Evolutionary conservation across 1,140 invertebrate genomes (phyloP), one percentile per base, ranked within the genome.

Genomic region (Rhagoletis pomonella): DNA sequence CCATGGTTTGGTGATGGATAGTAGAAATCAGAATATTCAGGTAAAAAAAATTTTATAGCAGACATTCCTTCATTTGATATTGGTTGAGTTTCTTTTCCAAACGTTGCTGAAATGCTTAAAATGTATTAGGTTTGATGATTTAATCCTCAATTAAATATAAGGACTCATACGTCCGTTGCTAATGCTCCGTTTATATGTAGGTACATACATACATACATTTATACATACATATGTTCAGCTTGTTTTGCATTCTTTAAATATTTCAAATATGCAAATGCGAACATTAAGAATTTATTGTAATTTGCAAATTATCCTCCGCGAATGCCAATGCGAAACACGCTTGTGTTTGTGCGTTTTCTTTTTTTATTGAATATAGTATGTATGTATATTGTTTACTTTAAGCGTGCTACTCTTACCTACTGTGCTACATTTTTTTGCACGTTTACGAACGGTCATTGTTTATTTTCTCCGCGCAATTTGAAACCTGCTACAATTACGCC

Each of bases 401-500:
- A 55, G 19, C 44, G 12, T 14, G n/a, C 47, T 4, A 50, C 47
- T 4, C 73, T 29, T 19, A 19, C 73, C 73, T 47, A 14, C 3
- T n/a, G 44, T 7, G n/a, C 19, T 29, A 55, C 17, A 81, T 55
- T 77, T 81, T 58, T 73, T 42, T 73, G 29, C 29, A 29, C 29
- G 29, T 29, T 29, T 29, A 29, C 29, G 29, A 29, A 29, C 29
- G 29, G 0, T 29, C 29, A 29, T 73, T 47, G 6, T 44, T 47
- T 17, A 50, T 47, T 47, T 73, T 73, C 39, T 44, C 17, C 44
- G 42, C 17, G 17, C 29, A 81, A 55, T 10, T 55, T 44, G 14
- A 81, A 58, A 81, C 73, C 50, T 81, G 73, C 73, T 81, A 19
- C 73, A 81, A 55, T 81, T 81, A 81, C 73, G 73, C 19, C 42